Evolutionary conservation across 2,113 vertebrate species (phyloP).

Genomic region (Phalacrocorax pelagicus): DNA sequence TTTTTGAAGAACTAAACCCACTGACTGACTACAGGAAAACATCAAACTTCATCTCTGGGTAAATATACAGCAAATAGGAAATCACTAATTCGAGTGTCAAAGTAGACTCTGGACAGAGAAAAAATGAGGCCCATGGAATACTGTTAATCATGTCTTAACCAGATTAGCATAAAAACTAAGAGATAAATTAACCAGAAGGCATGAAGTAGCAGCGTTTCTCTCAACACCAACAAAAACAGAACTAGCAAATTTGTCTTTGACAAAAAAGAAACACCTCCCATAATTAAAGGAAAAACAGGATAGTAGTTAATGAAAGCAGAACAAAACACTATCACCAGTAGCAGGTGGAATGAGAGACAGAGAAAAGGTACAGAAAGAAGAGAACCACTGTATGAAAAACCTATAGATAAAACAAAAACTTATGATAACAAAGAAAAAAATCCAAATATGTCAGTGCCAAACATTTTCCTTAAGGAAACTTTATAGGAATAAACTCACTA

Average conservation of each 20-base stretch:
- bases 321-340: neutral
- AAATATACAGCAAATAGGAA: neutral
- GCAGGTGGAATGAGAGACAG: neutral
- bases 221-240: slow-evolving; percentile 37
- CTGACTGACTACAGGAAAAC: neutral
- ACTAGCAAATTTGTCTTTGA: slow-evolving; percentile 54
- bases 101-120: neutral
- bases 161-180: slow-evolving; percentile 43
- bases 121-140: neutral
- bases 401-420: neutral
- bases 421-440: neutral
- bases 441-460: neutral
- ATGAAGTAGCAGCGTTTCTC: neutral
- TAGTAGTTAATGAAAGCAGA: slow-evolving; percentile 22
- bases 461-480: neutral
- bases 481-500: neutral
- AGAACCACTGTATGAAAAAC: neutral
- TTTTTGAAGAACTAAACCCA: neutral
- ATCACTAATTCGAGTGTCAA: neutral
- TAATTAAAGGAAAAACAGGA: slow-evolving; percentile 19
- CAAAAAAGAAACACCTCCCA: neutral
- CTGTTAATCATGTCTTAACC: slow-evolving; percentile 48
- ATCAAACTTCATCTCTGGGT: neutral
- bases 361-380: neutral
- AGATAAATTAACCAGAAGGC: slow-evolving; percentile 49